These are phyloP conservation scores for Gryon sp. DNA, from an alignment of 1,140 invertebrate species.

Conservation along the genomic window DNA sequence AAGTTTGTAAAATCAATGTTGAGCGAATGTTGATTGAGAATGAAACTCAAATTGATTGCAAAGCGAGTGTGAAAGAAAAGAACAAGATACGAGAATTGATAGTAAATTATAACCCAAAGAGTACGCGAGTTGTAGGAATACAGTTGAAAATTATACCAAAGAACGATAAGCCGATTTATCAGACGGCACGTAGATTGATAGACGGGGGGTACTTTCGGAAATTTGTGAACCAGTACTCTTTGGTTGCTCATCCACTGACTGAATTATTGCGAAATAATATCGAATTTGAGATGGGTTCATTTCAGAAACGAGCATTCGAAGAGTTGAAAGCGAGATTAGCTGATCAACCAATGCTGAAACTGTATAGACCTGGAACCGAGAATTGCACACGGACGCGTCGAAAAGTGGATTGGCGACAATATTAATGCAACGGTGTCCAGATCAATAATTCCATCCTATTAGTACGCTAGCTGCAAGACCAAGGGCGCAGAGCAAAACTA, in stretches of 20 bases:
- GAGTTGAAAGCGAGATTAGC: neutral
- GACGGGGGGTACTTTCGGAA: conserved; percentile 57
- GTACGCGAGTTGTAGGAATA: conserved; percentile 2
- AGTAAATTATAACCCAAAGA: neutral
- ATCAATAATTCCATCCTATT: conserved; percentile 29
- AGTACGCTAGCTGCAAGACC: conserved; percentile 47
- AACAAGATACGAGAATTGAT: neutral
- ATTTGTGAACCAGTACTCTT: conserved; percentile 51
- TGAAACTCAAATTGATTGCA: neutral
- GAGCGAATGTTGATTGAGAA: neutral
- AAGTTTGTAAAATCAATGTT: conserved; percentile 11
- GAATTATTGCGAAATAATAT: conserved; percentile 35
- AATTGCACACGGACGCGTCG: neutral
- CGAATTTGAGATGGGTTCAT: neutral
- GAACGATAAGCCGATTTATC: conserved; percentile 4
- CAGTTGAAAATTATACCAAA: conserved; percentile 10
- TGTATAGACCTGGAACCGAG: neutral
- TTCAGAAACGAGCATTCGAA: neutral
- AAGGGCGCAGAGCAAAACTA: conserved; percentile 53
- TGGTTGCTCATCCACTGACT: conserved; percentile 39
- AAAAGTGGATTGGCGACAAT: conserved; percentile 45
- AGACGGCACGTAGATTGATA: neutral
- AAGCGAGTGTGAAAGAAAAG: too few relatives aligned
- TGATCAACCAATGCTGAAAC: neutral
- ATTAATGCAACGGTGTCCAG: neutral